Base-by-base conservation (phyloP, 1,140 invertebrate genomes). In the Linepithema humile region DNA sequence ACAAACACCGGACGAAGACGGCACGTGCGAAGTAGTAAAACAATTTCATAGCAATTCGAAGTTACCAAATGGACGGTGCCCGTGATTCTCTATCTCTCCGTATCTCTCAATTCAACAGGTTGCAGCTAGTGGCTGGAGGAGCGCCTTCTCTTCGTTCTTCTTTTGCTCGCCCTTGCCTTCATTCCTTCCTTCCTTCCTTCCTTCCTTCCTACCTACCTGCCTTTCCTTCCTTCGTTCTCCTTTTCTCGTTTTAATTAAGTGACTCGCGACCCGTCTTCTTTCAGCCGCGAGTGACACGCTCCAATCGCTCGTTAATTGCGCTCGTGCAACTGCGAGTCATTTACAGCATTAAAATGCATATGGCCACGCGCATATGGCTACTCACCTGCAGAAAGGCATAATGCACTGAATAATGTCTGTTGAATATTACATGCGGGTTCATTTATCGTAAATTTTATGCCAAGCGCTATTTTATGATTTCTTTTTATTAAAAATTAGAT, bases 101-200 rank as follows among this genome's bases (percentile, higher is more conserved):
- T 70, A 62, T 75, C 48, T 35, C 59, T 45, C 45, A 85, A 91
- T 88, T 93, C 92, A 93, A 93, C 92, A 93, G 92, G 92, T 93
- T 93, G 92, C 88, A 90, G 89, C 86, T 73, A 67, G 73, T 57
- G 75, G 64, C 62, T 75, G 77, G 82, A 74, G 67, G 85, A 43
- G 32, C 74, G 40, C 62, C 75, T 67, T 43, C 64, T 67, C 43
- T 43, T 85, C 65, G 72, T 89, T 85, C 83, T 90, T 90, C 85
- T 89, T 84, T 89, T 83, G 57, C 59, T 60, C 72, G 55, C 53
- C 12, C 38, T 85, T 83, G 73, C 62, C 64, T 87, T 82, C 73
- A 29, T 72, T 80, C 45, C 43, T 77, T 87, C 53, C 75, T 80
- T 87, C 80, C 77, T 87, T 75, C 67, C 59, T 85, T 72, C 45